Evolutionary conservation across 2,797 vertebrate genomes (phyloP), one percentile per base, ranked within the genome.

Genomic region (Salmo trutta): DNA sequence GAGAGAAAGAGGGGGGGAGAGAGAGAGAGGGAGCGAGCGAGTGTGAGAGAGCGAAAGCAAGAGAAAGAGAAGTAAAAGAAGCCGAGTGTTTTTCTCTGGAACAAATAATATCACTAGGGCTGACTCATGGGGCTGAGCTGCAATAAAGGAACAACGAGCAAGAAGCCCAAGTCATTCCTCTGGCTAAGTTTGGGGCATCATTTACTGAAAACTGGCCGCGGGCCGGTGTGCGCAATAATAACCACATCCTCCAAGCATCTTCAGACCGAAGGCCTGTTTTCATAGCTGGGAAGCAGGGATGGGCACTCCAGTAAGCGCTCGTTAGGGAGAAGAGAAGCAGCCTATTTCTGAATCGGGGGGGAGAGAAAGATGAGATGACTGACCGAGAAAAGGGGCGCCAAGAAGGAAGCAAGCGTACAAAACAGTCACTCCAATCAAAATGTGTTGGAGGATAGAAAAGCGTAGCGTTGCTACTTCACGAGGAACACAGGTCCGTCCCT

Each of bases 191-290:
- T 93, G 91, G 93, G 91, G 93, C 94, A 94, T 94, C 93, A 94
- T 94, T 94, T 94, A 94, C 91, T 91, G 92, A 92, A 94, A 90
- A 90, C 91, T 92, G 90, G 91, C 27, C 92, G 89, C 88, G 86
- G 92, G 89, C 86, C 92, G 77, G 75, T 75, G 80, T 75, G 84
- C 66, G 76, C 91, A 93, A 90, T 93, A 94, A 94, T 95, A 95
- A 95, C 94, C 93, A 93, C 94, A 94, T 94, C 93, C 93, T 92
- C 91, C 86, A 92, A 93, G 94, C 92, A 94, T 94, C 93, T 94
- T 95, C 90, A 81, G 91, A 64, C n/a, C 91, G 79, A 79, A 85
- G 87, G 88, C 91, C 91, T 94, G 93, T 94, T 95, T 95, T 94
- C 93, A 94, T 93, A 94, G 93, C 93, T 93, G 93, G 91, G 92